Conservation (phyloP, 2,888 invertebrate species). For the Sphaerophoria rueppellii region DNA sequence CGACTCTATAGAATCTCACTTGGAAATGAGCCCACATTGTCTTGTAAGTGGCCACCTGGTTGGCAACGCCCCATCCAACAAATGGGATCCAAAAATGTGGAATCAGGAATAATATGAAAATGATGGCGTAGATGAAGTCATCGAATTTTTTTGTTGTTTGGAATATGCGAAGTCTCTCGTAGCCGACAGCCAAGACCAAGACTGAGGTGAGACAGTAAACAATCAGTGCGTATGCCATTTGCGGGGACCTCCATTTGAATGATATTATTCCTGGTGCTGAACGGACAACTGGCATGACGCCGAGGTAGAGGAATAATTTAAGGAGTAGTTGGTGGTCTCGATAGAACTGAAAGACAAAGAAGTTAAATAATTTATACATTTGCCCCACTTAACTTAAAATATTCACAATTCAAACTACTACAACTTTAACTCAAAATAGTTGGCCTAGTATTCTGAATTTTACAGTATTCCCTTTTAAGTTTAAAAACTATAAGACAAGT, state of each 20-base stretch:
- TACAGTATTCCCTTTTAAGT: too few species aligned
- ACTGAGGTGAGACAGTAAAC: constrained; percentile 85
- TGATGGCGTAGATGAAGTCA: constrained; percentile 87
- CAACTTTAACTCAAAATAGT: too few species aligned
- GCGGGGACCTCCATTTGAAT: constrained; percentile 85
- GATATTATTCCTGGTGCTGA: constrained; percentile 84
- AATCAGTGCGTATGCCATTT: constrained; percentile 85
- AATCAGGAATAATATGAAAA: constrained; percentile 86
- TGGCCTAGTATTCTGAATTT: too few species aligned
- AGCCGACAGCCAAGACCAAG: constrained; percentile 85
- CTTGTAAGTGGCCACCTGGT: constrained; percentile 87
- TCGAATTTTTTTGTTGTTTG: constrained; percentile 85
- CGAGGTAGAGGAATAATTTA: constrained; percentile 85
- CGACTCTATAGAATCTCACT: constrained; percentile 84
- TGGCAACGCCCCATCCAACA: constrained; percentile 87
- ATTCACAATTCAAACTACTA: too few species aligned
- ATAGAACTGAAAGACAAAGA: constrained; percentile 82
- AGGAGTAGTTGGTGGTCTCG: constrained; percentile 86
- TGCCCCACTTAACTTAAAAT: neutral
- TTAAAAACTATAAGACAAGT: too few species aligned
- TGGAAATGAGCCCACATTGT: constrained; percentile 87
- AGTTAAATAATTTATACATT: neutral
- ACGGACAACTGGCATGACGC: constrained; percentile 86
- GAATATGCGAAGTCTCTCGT: constrained; percentile 85
- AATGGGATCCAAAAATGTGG: constrained; percentile 88